Conservation (phyloP, 2,797 vertebrate genomes). For the Phoeniculus purpureus region DNA sequence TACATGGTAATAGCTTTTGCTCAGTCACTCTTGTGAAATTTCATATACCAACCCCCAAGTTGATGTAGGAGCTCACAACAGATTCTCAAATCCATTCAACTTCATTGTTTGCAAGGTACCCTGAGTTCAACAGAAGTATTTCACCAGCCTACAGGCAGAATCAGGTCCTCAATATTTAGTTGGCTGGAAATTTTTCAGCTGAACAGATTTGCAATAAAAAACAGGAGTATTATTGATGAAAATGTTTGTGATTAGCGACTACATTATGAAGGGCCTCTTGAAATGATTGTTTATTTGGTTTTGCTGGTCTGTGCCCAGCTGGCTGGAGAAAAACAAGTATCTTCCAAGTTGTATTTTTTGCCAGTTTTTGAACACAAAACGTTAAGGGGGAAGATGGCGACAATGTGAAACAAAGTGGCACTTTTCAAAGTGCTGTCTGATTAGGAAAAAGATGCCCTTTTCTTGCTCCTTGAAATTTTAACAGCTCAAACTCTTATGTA, state of each 20-base stretch:
- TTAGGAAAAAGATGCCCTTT: not conserved
- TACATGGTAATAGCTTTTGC: not conserved
- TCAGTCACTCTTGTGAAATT: not conserved
- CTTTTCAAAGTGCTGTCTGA: not conserved
- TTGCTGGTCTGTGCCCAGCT: constrained; percentile 11
- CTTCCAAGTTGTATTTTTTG: constrained; percentile 15
- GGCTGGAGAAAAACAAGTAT: constrained; percentile 5
- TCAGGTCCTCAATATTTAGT: not conserved
- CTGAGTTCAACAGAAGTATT: not conserved
- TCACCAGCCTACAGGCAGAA: not conserved
- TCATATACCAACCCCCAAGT: not conserved
- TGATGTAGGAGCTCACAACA: not conserved
- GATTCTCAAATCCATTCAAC: not conserved
- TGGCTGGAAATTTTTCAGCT: not conserved
- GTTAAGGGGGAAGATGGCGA: not conserved
- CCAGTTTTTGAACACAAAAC: not conserved
- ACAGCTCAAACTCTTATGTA: not conserved
- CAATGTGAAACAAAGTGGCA: not conserved
- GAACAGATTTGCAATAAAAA: constrained; percentile 20
- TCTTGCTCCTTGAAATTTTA: not conserved
- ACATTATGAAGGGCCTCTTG: not conserved
- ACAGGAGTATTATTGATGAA: not conserved
- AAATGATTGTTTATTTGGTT: constrained; percentile 23
- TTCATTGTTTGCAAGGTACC: not conserved
- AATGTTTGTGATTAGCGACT: constrained; percentile 9